phyloP scores from a whole-genome alignment of 2,888 invertebrate genomes.

The Lasioglossum villosulum region DNA sequence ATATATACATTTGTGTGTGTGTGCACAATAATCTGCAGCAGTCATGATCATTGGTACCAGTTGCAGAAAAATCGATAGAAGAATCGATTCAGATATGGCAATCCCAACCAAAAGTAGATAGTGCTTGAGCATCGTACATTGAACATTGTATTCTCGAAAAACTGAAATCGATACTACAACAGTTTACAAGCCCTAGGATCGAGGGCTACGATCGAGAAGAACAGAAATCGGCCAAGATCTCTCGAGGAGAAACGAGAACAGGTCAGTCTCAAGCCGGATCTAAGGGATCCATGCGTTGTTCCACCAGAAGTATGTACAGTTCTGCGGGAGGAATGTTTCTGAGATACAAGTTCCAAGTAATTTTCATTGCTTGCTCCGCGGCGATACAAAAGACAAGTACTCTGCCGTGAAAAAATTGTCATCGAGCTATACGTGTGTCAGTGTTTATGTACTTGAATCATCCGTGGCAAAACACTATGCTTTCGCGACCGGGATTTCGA shows the following conservation, averaged over 20 bases:
- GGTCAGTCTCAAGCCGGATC: constrained; percentile 2
- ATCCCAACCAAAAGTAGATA: background rate
- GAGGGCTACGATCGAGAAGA: background rate
- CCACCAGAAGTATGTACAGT: constrained; percentile 33
- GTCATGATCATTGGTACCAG: background rate
- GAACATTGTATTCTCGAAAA: background rate
- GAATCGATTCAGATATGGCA: background rate
- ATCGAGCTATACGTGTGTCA: background rate
- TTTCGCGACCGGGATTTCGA: background rate
- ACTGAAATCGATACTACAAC: background rate
- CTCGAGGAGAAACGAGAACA: background rate
- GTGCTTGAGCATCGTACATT: background rate
- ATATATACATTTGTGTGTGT: no score
- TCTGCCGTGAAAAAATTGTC: constrained; percentile 33
- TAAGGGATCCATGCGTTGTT: background rate
- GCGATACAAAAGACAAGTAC: constrained; percentile 40
- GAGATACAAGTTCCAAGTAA: constrained; percentile 28
- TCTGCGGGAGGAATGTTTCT: constrained; percentile 56
- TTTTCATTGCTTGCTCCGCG: constrained; percentile 17
- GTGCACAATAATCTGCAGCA: background rate
- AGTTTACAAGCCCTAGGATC: background rate
- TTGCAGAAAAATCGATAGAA: no score
- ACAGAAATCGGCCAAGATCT: background rate
- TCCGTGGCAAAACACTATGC: constrained; percentile 20
- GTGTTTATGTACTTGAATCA: background rate